phyloP scores from a whole-genome alignment of 2,797 vertebrate species.

The Mionectes olivaceus region DNA sequence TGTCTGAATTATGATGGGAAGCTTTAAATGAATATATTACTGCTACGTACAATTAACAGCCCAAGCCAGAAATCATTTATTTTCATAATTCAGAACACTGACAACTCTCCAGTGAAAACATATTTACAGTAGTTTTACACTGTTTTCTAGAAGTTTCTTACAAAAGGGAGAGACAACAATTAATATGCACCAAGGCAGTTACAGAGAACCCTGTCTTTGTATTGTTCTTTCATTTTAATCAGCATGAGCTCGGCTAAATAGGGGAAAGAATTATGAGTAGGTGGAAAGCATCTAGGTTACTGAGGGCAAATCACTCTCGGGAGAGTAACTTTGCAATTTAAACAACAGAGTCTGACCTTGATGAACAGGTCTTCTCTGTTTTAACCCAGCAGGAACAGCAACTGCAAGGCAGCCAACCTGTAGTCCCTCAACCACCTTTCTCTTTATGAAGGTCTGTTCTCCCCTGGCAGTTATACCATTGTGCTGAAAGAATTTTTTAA shows the following conservation, averaged over 20 bases:
- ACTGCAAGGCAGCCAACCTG: not conserved
- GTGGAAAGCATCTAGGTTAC: not conserved
- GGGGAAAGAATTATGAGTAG: constrained; percentile 18
- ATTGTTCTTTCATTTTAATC: constrained; percentile 50
- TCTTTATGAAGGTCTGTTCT: not conserved
- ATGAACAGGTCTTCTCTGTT: not conserved
- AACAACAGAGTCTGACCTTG: constrained; percentile 6
- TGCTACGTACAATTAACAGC: constrained; percentile 12
- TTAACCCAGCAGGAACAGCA: not conserved
- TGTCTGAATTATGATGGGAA: constrained; percentile 44
- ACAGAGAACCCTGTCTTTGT: constrained; percentile 31
- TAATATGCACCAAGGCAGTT: not conserved
- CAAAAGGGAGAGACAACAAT: constrained; percentile 41
- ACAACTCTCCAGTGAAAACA: constrained; percentile 29
- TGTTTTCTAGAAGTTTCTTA: constrained; percentile 5
- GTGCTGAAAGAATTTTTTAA: not conserved
- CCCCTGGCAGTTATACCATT: not conserved
- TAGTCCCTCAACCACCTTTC: not conserved
- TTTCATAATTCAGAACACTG: constrained; percentile 39
- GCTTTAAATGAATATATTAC: constrained; percentile 24
- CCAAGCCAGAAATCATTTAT: constrained; percentile 37
- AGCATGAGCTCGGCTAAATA: constrained; percentile 7
- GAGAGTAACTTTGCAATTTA: not conserved
- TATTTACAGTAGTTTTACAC: constrained; percentile 45
- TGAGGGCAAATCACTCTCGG: not conserved